phyloP scores from a whole-genome alignment of 2,797 vertebrate species.

The Chaunax sp. region DNA sequence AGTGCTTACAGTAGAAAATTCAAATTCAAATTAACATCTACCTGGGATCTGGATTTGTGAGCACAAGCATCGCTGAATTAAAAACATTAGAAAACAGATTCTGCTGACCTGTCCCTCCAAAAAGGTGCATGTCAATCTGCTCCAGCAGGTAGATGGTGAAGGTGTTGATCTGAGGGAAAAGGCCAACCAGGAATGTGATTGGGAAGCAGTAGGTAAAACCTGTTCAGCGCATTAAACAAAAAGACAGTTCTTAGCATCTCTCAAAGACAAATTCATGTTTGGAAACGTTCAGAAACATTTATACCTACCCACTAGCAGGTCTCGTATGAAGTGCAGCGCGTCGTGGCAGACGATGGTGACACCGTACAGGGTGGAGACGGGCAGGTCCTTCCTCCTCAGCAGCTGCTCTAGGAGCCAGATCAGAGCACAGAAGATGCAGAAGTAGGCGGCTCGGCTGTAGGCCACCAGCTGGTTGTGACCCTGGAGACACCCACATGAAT shows the following conservation, averaged over 20 bases:
- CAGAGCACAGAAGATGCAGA: constrained; percentile 95
- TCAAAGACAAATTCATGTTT: background rate
- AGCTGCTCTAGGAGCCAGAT: constrained; percentile 94
- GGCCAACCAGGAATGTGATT: constrained; percentile 93
- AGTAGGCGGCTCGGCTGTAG: constrained; percentile 96
- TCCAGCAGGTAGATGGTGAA: constrained; percentile 95
- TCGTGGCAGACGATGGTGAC: constrained; percentile 90
- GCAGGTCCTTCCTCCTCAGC: constrained; percentile 86
- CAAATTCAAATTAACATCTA: background rate
- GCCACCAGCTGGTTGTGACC: constrained; percentile 97
- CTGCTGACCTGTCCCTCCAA: constrained; percentile 93
- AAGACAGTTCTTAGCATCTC: background rate
- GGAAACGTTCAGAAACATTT: background rate
- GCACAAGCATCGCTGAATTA: background rate
- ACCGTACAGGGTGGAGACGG: constrained; percentile 89
- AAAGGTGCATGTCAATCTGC: constrained; percentile 94
- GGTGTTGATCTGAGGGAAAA: constrained; percentile 98
- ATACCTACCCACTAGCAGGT: constrained; percentile 90
- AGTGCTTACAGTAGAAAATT: no score
- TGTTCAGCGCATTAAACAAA: constrained; percentile 68
- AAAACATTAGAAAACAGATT: background rate
- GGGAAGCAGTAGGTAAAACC: constrained; percentile 96
- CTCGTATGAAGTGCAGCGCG: constrained; percentile 84
- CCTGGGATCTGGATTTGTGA: background rate
- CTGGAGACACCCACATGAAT: constrained; percentile 75